Conservation (phyloP, 2,113 vertebrate genomes). For the Phasianus colchicus region DNA sequence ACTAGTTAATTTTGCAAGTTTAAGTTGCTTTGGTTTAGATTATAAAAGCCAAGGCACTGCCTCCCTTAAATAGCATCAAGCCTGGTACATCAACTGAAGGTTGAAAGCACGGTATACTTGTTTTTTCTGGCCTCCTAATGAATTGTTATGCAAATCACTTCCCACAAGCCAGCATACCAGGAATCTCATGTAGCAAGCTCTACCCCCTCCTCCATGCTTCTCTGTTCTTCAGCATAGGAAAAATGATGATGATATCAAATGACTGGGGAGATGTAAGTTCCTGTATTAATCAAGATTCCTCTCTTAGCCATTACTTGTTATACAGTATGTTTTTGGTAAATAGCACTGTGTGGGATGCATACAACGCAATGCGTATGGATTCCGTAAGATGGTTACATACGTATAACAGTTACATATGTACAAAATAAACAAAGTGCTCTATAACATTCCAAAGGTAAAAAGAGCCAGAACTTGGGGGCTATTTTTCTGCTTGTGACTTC, state of each 20-base stretch:
- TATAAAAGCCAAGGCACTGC: background rate
- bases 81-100: background rate
- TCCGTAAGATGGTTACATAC: background rate
- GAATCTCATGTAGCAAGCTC: background rate
- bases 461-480: background rate
- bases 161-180: background rate
- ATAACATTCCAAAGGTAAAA: background rate
- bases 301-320: background rate
- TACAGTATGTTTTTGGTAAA: background rate
- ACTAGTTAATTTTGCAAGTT: background rate
- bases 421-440: background rate
- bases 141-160: conserved; percentile 36
- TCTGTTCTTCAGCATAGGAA: background rate
- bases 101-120: background rate
- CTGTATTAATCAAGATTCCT: background rate
- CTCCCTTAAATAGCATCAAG: background rate
- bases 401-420: background rate
- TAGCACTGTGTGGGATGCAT: background rate
- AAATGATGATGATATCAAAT: background rate
- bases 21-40: background rate
- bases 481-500: background rate
- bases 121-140: background rate
- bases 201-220: background rate
- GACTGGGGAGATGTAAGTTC: background rate
- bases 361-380: accelerated